A percentile compares a stretch with the other conserved stretches of the same genome.
Conservation (phyloP, 1,140 invertebrate genomes). For the Caenorhabditis brenneri region DNA sequence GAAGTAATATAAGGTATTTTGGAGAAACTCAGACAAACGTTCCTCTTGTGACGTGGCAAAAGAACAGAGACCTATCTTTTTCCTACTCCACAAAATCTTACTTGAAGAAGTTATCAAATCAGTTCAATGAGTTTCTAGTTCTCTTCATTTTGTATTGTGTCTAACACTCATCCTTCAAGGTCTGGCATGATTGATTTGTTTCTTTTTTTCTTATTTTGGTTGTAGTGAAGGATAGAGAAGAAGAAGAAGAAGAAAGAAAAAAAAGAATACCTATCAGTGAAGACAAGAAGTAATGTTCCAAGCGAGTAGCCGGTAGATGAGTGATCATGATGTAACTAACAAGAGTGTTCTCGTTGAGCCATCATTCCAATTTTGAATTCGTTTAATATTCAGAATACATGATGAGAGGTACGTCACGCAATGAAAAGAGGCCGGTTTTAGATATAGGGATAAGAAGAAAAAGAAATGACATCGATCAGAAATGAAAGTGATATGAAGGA, state of each 20-base stretch:
- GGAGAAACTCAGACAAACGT: not conserved
- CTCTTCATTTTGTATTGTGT: not conserved
- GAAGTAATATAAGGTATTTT: not conserved
- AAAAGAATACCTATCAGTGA: not conserved
- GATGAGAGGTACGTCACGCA: slow-evolving; percentile 32
- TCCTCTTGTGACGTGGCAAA: slow-evolving; percentile 20
- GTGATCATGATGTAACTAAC: not conserved
- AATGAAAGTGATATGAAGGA: slow-evolving; percentile 4
- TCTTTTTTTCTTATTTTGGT: not conserved
- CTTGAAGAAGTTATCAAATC: slow-evolving; percentile 34
- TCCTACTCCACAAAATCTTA: not conserved
- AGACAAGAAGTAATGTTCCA: slow-evolving; percentile 17
- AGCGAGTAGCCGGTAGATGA: slow-evolving; percentile 2
- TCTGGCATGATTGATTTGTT: not conserved
- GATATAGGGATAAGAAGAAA: not conserved
- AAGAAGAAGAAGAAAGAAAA: not conserved
- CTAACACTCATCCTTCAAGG: not conserved
- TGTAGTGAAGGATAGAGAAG: not conserved
- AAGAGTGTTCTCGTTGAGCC: not conserved
- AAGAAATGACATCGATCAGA: not conserved
- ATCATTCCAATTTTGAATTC: not conserved
- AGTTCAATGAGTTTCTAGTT: not conserved
- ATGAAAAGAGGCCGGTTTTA: not conserved
- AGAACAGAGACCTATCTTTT: not conserved
- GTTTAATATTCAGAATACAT: slow-evolving; percentile 1